Evolutionary conservation across 2,113 vertebrate genomes (phyloP), one percentile per base, ranked within the genome.

Genomic region (Lathamus discolor): DNA sequence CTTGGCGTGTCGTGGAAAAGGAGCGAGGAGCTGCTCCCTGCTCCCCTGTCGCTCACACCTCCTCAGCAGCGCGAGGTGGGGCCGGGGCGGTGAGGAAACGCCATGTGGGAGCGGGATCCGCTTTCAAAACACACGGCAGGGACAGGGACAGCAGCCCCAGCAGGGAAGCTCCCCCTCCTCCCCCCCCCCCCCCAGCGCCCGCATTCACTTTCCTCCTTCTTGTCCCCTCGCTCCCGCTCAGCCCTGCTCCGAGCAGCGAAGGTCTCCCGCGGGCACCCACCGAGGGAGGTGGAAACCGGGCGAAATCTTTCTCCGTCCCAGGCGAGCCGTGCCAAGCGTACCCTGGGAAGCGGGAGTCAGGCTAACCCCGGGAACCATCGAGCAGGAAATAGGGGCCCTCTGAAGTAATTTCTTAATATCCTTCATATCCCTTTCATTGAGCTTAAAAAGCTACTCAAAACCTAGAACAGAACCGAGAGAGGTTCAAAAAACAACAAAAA

Each of bases 1-100:
- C 95, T 93, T 83, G 24, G 96, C 78, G 67, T 54, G 88, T 77
- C 33, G 84, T 82, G 97, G 81, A 94, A 96, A 88, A 95, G 88
- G 95, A 97, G 94, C 84, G 35, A 75, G 91, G 52, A 90, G 75
- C 46, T 12, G 23, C 51, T 44, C 57, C n/a, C 25, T 51, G 33
- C 33, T 72, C n/a, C 17, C 4, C 43, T 39, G 51, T 39, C 41
- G 5, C 55, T 67, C 83, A 23, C 72, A 24, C 84, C 63, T 72
- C 76, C 55, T 73, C 41, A 51, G 68, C 62, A 20, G 80, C 83
- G 68, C 76, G 67, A 92, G 91, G 91, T 86, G 96, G 90, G 83
- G 85, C 82, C 62, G 10, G n/a, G 43, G 73, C 37, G 49, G 24
- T 35, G 52, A 41, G 51, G 17, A 35, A 72, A 44, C 15, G 35